phyloP scores from a whole-genome alignment of 2,888 invertebrate species.

The Cephus runcator region DNA sequence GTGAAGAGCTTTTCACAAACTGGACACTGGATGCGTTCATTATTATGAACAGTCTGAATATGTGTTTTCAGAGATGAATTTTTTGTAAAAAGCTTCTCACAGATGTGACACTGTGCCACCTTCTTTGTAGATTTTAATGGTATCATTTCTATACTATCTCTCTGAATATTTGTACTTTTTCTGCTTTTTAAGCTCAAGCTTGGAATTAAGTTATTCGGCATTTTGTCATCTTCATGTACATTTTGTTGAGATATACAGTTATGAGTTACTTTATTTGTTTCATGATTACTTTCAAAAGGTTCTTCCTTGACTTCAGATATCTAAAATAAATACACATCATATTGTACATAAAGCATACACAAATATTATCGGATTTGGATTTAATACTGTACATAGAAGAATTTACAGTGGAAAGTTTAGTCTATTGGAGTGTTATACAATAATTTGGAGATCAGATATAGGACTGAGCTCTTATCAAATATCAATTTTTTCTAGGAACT shows the following conservation, averaged over 20 bases:
- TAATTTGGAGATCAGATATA: neutral
- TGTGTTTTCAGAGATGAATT: constrained; percentile 11
- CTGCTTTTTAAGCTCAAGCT: neutral
- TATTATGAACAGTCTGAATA: constrained; percentile 9
- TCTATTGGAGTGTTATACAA: too few species aligned
- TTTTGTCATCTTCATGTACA: neutral
- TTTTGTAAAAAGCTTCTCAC: constrained; percentile 9
- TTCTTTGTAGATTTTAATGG: neutral
- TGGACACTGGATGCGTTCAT: constrained; percentile 11
- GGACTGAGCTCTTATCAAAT: neutral
- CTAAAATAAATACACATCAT: neutral
- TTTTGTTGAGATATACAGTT: neutral
- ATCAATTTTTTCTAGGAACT: neutral
- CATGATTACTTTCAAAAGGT: neutral
- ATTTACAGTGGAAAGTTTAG: neutral
- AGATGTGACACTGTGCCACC: constrained; percentile 4
- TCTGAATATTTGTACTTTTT: neutral
- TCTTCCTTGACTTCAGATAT: neutral
- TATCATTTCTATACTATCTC: neutral
- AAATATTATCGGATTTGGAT: neutral
- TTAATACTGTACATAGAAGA: neutral
- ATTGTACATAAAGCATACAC: neutral
- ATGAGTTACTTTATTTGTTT: neutral
- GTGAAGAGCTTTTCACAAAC: constrained; percentile 9
- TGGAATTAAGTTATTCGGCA: neutral